Evolutionary conservation across 2,797 vertebrate genomes (phyloP), one percentile per base, ranked within the genome.

Genomic region (Sebastes kiyomatsui): DNA sequence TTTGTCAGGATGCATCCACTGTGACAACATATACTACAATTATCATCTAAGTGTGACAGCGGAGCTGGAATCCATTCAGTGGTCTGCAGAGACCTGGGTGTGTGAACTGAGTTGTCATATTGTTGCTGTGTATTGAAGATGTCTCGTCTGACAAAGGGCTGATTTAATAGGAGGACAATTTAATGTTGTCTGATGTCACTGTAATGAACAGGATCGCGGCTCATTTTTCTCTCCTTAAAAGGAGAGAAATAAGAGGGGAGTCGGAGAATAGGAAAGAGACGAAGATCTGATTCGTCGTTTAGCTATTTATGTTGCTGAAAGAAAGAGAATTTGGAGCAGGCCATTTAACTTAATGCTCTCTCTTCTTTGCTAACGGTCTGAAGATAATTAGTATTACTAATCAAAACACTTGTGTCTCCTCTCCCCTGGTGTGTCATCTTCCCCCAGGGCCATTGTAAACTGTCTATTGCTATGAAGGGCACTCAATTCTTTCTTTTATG

Each of bases 311-410:
- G 90, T 81, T 88, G 73, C 83, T 72, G 84, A 90, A 90, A 88
- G 88, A 92, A 91, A 91, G 89, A 80, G 82, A 87, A 91, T 90
- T 90, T 86, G 85, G 83, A 88, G 77, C 89, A 93, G 89, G 84
- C 90, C 92, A 91, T 92, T 93, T 92, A 93, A 91, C 92, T 92
- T 92, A 90, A 93, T 83, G 87, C 88, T 87, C 88, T 86, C 88
- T 85, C 86, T 84, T 90, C 87, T 92, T 92, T 91, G 81, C 89
- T 88, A 92, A 93, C 80, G 77, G 88, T 89, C 89, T 92, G 87
- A 88, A 86, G 89, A 93, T 93, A 94, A 94, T 94, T 94, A 93
- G 89, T 82, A 92, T 90, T 92, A 89, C 91, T 89, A 92, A 94
- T 94, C 90, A 92, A 92, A 93, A 93, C 91, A 92, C 89, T 90